Evolutionary conservation across 2,797 vertebrate species (phyloP).

Genomic region (Parauchenoglanis punctatus): DNA sequence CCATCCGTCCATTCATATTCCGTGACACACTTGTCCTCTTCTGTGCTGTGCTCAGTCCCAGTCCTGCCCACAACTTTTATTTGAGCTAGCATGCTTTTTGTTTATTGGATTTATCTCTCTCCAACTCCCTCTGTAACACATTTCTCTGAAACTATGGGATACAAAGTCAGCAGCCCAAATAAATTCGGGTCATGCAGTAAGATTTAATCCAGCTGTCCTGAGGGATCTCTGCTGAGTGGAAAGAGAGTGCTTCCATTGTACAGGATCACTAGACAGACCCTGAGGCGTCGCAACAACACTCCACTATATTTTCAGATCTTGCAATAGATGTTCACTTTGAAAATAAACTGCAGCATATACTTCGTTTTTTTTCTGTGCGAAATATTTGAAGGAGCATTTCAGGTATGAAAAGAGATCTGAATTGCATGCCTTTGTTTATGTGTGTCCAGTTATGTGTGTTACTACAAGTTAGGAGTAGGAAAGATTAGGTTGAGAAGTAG

Average conservation of each 20-base stretch:
- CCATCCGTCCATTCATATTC: slow-evolving; percentile 14
- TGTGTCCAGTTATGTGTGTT: background rate
- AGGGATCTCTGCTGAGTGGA: slow-evolving; percentile 45
- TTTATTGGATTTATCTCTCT: slow-evolving; percentile 50
- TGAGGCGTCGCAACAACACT: slow-evolving; percentile 35
- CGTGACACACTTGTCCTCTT: background rate
- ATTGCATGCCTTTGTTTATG: background rate
- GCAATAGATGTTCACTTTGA: background rate
- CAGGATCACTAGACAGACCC: slow-evolving; percentile 41
- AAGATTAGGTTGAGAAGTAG: background rate
- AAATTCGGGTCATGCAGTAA: slow-evolving; percentile 45
- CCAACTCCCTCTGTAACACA: slow-evolving; percentile 19
- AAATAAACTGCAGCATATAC: background rate
- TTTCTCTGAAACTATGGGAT: slow-evolving; percentile 32
- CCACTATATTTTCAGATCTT: slow-evolving; percentile 35
- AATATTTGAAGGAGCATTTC: background rate
- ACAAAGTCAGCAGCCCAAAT: slow-evolving; percentile 46
- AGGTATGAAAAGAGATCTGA: background rate
- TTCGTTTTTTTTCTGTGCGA: background rate
- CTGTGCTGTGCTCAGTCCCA: slow-evolving; percentile 12
- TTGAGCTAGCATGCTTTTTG: slow-evolving; percentile 39
- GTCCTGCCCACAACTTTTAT: slow-evolving; percentile 41
- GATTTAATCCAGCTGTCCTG: slow-evolving; percentile 51
- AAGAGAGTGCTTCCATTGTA: slow-evolving; percentile 40
- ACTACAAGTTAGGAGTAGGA: background rate